Base-by-base conservation (phyloP, 2,888 invertebrate species). In the Coenonympha arcania region DNA sequence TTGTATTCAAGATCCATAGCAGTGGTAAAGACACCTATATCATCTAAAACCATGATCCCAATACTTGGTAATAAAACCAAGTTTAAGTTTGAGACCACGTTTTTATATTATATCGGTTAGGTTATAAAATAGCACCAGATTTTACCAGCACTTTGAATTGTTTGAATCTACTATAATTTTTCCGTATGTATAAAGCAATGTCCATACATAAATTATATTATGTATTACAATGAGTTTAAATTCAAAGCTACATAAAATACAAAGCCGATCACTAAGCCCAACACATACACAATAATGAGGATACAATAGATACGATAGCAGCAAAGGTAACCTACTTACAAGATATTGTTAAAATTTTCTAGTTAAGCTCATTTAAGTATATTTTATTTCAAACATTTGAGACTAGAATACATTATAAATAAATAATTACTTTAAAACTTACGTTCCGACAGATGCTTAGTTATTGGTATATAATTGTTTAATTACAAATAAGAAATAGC, bases 231-330 rank as follows among this genome's bases (percentile, higher is more conserved):
- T 56, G 52, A 26, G 44, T 57, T 54, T 37, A 46, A 56, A 52
- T 49, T 49, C 47, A 55, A 57, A 59, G 59, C 64, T 64, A 65
- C 62, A 62, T 58, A 56, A n/a, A 54, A 60, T 59, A 62, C 52
- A 47, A 62, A 65, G 65, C 65, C 20, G 48, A 49, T 46, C 41
- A 41, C 28, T 52, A 46, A 55, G 46, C 52, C 42, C 34, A 55
- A 47, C 28, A 42, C 43, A 51, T 47, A 54, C 51, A 41, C 36
- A 39, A 41, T 54, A 40, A 18, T 48, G 40, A 50, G 39, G 48
- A 24, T 47, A 53, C 43, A 50, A 16, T 31, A 36, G 5, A 8
- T 24, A 39, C 30, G 34, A 44, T 28, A 41, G 8, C 47, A 50
- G 39, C 36, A 37, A 41, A 30, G n/a, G 44, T 19, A 31, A 40